Percentiles rank a stretch among this genome's conserved stretches.
These are phyloP conservation scores for Haliclona indistincta DNA, from an alignment of 37 sponge, comb jelly and placozoan genomes.

Conservation along the genomic window DNA sequence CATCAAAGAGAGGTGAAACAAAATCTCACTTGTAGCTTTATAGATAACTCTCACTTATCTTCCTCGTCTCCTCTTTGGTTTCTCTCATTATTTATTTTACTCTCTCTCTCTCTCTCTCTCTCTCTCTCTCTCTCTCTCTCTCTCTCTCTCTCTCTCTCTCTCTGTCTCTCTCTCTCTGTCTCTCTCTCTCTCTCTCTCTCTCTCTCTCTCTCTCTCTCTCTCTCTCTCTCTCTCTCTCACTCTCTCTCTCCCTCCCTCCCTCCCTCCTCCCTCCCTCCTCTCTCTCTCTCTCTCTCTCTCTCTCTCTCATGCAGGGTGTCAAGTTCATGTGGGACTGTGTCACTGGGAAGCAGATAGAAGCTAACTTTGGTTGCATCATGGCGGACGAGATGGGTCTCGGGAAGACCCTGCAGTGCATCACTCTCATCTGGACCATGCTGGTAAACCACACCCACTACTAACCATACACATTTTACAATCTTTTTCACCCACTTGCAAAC, in stretches of 20 bases:
- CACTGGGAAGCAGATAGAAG: constrained; percentile 67
- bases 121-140: constrained; percentile 10
- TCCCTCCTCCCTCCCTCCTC: too few relatives aligned
- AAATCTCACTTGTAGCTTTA: background rate
- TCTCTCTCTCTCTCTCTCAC: too few relatives aligned
- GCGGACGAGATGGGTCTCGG: constrained; percentile 99
- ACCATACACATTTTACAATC: background rate
- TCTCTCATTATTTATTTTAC: background rate
- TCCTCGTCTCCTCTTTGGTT: background rate
- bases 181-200: too few relatives aligned
- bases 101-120: background rate
- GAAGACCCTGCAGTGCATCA: constrained; percentile 96
- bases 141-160: too few relatives aligned
- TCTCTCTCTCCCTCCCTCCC: too few relatives aligned
- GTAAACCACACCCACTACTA: constrained; percentile 14
- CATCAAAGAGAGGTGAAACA: constrained; percentile 89
- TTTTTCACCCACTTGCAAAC: background rate
- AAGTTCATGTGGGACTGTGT: constrained; percentile 98
- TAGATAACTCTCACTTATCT: background rate
- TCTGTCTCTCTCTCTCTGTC: too few relatives aligned
- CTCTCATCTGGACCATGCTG: constrained; percentile 93
- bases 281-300: too few relatives aligned
- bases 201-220: too few relatives aligned
- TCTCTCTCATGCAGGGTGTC: constrained; percentile 72
- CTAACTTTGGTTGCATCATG: constrained; percentile 96